Percentiles rank a stretch among this genome's conserved stretches.
phyloP scores from a whole-genome alignment of 2,113 vertebrate species.

The Stegastes partitus region DNA sequence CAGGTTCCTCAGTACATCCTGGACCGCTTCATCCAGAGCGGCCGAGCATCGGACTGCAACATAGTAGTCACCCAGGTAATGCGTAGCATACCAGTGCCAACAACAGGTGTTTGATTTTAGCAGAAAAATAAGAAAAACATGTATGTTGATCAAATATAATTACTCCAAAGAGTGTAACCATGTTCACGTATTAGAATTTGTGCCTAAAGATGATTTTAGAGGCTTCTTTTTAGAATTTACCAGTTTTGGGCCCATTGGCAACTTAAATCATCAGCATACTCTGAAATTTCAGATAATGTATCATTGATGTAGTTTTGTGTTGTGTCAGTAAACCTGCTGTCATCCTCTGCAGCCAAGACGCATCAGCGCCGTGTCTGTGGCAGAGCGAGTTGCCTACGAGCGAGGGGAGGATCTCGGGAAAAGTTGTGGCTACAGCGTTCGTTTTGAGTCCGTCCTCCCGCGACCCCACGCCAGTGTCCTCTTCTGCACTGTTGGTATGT shows the following conservation, averaged over 20 bases:
- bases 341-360: conserved; percentile 90
- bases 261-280: too few relatives aligned
- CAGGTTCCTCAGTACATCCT: conserved; percentile 98
- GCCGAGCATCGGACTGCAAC: conserved; percentile 91
- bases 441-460: conserved; percentile 95
- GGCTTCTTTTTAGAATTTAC: too few relatives aligned
- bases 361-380: conserved; percentile 96
- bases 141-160: too few relatives aligned
- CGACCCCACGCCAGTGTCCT: conserved; percentile 94
- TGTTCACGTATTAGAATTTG: too few relatives aligned
- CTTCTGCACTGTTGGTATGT: conserved; percentile 97
- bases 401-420: conserved; percentile 92
- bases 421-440: conserved; percentile 97
- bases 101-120: too few relatives aligned
- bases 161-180: too few relatives aligned
- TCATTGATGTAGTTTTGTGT: too few relatives aligned
- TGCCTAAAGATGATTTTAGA: too few relatives aligned
- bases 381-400: conserved; percentile 93
- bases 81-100: not conserved
- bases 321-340: too few relatives aligned
- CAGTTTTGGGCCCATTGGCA: too few relatives aligned
- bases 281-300: too few relatives aligned
- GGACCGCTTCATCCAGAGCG: conserved; percentile 88
- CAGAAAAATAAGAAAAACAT: too few relatives aligned
- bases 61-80: conserved; percentile 97